A percentile compares a stretch with the other conserved stretches of the same genome.
phyloP scores from a whole-genome alignment of 1,140 invertebrate genomes.

The Drosophila insularis region DNA sequence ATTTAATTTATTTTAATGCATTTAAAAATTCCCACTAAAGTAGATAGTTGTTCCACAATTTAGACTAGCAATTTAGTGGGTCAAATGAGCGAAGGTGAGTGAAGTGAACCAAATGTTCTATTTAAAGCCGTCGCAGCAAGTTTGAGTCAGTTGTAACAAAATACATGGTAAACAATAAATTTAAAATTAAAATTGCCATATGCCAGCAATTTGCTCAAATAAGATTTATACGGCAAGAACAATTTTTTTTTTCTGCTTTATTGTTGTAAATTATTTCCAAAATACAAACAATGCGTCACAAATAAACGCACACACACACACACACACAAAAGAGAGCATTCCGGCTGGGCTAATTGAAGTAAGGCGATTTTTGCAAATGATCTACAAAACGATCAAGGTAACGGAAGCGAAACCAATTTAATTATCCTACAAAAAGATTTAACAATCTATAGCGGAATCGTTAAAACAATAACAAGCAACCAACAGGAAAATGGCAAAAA shows the following conservation, averaged over 20 bases:
- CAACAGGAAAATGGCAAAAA: neutral
- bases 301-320: neutral
- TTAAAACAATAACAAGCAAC: conserved; percentile 40
- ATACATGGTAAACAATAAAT: conserved; percentile 61
- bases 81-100: conserved; percentile 4
- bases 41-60: conserved; percentile 23
- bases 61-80: neutral
- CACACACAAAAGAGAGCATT: conserved; percentile 10
- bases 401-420: conserved; percentile 71
- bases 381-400: conserved; percentile 66
- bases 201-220: conserved; percentile 49
- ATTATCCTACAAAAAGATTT: conserved; percentile 52
- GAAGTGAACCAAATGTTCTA: conserved; percentile 3
- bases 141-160: conserved; percentile 22
- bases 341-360: conserved; percentile 59
- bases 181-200: conserved; percentile 46
- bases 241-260: conserved; percentile 41
- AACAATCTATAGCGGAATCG: conserved; percentile 34
- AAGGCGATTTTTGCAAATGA: conserved; percentile 37
- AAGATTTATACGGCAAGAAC: conserved; percentile 58
- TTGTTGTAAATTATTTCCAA: conserved; percentile 61
- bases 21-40: conserved; percentile 49
- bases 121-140: neutral
- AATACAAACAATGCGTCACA: conserved; percentile 73
- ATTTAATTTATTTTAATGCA: conserved; percentile 36